phyloP scores from a whole-genome alignment of 1,140 invertebrate genomes.

The Caenorhabditis tropicalis region DNA sequence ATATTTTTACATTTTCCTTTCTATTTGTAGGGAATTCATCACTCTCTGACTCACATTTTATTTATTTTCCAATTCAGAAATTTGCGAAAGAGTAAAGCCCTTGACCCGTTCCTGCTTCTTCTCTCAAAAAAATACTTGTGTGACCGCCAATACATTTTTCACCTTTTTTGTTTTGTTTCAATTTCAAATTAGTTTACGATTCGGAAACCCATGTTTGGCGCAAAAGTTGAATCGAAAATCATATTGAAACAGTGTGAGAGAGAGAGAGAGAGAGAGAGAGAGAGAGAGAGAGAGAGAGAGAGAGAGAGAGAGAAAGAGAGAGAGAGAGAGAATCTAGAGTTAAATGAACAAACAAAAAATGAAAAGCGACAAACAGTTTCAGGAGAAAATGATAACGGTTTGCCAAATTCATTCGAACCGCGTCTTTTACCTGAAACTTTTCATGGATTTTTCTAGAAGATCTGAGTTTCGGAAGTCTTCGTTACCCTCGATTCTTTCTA shows the following conservation, averaged over 20 bases:
- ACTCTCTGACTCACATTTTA: background rate
- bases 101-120: conserved; percentile 13
- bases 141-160: background rate
- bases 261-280: too few species aligned
- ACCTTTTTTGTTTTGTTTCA: background rate
- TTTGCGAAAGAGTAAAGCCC: background rate
- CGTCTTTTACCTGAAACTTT: conserved; percentile 4
- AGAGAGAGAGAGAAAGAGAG: too few species aligned
- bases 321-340: background rate
- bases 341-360: background rate
- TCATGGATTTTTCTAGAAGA: background rate
- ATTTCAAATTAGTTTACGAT: background rate
- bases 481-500: background rate
- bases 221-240: background rate
- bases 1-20: background rate
- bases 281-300: too few species aligned
- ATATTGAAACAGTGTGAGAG: background rate
- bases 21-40: background rate
- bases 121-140: background rate
- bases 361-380: background rate
- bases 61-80: background rate
- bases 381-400: conserved; percentile 4
- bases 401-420: background rate
- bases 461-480: background rate
- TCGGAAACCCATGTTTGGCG: conserved; percentile 9